phyloP scores from a whole-genome alignment of 92 coral and sea anemone genomes.

The Desmophyllum pertusum region DNA sequence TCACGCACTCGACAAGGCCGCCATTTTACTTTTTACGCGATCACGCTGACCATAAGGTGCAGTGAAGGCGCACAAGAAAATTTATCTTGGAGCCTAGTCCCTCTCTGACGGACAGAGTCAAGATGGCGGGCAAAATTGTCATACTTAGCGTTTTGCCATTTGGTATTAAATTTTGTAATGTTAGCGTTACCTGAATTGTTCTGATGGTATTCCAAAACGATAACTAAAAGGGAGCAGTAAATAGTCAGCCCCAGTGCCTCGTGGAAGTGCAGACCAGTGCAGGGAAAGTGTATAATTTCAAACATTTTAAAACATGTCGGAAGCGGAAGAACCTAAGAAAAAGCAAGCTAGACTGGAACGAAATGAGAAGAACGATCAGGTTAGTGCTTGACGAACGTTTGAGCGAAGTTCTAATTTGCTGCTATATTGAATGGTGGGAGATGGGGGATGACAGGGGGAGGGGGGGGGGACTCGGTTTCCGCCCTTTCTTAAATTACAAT shows the following conservation, averaged over 20 bases:
- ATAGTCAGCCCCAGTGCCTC: neutral
- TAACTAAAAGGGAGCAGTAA: no score
- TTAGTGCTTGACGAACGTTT: neutral
- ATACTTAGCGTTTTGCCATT: no score
- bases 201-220: no score
- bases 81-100: neutral
- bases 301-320: slow-evolving; percentile 31
- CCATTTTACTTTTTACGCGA: slow-evolving; percentile 9
- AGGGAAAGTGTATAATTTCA: no score
- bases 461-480: neutral
- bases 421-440: no score
- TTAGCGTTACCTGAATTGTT: no score
- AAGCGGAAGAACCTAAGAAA: slow-evolving; percentile 10
- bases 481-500: no score
- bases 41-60: slow-evolving; percentile 25
- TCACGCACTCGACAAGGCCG: slow-evolving; percentile 16
- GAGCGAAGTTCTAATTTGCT: no score
- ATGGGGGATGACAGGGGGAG: neutral
- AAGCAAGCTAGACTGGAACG: slow-evolving; percentile 18
- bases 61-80: neutral
- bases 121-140: neutral
- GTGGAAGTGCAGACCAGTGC: neutral
- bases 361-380: slow-evolving; percentile 19
- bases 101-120: neutral
- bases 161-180: no score